Conservation (phyloP, 2,888 invertebrate species). For the Malthinus seriepunctatus region DNA sequence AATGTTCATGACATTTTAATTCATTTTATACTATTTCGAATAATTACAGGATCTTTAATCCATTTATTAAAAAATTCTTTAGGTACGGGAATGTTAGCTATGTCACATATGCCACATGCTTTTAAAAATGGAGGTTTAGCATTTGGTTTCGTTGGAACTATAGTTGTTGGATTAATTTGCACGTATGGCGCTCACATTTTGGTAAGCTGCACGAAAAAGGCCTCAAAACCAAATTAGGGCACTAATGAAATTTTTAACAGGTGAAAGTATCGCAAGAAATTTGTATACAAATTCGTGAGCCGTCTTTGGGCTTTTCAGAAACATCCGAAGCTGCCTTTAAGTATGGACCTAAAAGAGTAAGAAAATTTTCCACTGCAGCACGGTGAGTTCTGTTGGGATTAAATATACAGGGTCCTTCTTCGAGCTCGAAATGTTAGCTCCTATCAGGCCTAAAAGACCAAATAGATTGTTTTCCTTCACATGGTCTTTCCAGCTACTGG, state of each 20-base stretch:
- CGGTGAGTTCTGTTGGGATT: slow-evolving; percentile 65
- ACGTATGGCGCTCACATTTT: slow-evolving; percentile 92
- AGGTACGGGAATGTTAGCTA: slow-evolving; percentile 93
- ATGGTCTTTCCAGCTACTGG: too few species aligned
- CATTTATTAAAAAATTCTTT: slow-evolving; percentile 93
- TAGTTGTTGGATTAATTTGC: slow-evolving; percentile 84
- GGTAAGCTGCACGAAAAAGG: slow-evolving; percentile 61
- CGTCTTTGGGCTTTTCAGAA: slow-evolving; percentile 79
- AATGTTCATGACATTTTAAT: too few species aligned
- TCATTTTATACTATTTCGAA: slow-evolving; percentile 49
- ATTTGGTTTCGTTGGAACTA: slow-evolving; percentile 83
- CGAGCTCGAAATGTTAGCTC: too few species aligned
- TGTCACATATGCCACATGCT: slow-evolving; percentile 98
- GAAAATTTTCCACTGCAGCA: slow-evolving; percentile 67
- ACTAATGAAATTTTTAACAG: slow-evolving; percentile 51
- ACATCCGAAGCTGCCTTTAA: slow-evolving; percentile 83
- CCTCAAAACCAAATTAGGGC: too few species aligned
- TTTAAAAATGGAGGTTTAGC: slow-evolving; percentile 86
- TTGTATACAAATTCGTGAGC: slow-evolving; percentile 69
- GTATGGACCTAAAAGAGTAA: slow-evolving; percentile 69
- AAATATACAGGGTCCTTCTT: too few species aligned
- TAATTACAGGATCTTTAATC: slow-evolving; percentile 80
- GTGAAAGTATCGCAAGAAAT: slow-evolving; percentile 78
- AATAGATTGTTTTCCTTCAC: too few species aligned
- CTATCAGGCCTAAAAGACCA: too few species aligned